Evolutionary conservation across 2,888 invertebrate genomes (phyloP), one percentile per base, ranked within the genome.

Genomic region (Tortrix viridana): DNA sequence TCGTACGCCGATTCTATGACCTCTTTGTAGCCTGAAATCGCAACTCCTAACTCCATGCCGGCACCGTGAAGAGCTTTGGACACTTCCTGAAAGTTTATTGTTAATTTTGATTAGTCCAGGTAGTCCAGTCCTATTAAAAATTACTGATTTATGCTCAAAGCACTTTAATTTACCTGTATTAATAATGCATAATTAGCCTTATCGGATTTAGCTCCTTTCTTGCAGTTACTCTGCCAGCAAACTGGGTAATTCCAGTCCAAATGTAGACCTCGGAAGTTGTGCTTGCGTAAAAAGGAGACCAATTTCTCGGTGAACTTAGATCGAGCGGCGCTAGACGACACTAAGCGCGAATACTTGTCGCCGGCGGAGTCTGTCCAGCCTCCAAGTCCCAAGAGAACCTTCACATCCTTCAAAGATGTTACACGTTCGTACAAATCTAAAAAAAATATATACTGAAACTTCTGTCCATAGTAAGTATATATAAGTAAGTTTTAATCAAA

Each of bases 181-280:
- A 98, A 92, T 80, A 95, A 95, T 0, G 95, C 95, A 69, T 96
- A 96, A 76, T 97, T 97, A 0, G 95, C 93, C 74, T 94, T 96
- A 77, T 98, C 98, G 19, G 95, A 94, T 0, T 93, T 93, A 0
- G 96, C 95, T 0, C 97, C 97, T 73, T 95, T 95, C 47, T 95
- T 94, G 80, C 97, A 98, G 79, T 97, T 95, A 71, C 97, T 97
- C 80, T 98, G 97, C 97, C 97, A 97, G 75, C 97, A 98, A 66
- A 96, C 96, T 0, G 98, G 98, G 80, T 98, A 98, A 79, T 98
- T 97, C 98, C 98, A 98, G 75, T 98, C 98, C 22, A 98, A 81
- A 74, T 98, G 98, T 0, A 98, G 87, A 4, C 98, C 98, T 68
- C 95, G 94, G 79, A 98, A 98, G 46, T 95, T 95, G 76, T 97